Conservation (phyloP, 2,113 vertebrate species). For the Ptychochromis oligacanthus region DNA sequence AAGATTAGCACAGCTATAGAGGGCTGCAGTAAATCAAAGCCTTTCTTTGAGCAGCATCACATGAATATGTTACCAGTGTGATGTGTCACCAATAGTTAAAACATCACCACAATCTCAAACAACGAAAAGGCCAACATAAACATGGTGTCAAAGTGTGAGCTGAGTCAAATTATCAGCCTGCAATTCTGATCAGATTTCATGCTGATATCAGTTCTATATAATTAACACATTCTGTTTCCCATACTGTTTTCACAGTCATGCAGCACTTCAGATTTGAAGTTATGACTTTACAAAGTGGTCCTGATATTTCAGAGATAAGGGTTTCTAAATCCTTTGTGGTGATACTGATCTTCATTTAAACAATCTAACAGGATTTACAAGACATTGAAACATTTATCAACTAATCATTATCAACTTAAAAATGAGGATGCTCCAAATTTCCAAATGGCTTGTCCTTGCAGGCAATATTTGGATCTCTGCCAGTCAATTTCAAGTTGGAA, state of each 20-base stretch:
- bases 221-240: neutral
- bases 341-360: neutral
- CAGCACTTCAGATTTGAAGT: neutral
- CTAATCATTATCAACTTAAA: neutral
- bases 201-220: neutral
- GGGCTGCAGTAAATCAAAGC: neutral
- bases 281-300: neutral
- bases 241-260: neutral
- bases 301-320: neutral
- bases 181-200: neutral
- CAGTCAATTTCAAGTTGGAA: constrained; percentile 12
- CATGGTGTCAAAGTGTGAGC: neutral
- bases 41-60: neutral
- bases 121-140: neutral
- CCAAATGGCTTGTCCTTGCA: too few relatives aligned
- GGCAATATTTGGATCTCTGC: constrained; percentile 1
- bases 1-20: neutral
- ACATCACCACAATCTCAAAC: neutral
- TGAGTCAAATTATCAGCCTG: neutral
- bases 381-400: neutral
- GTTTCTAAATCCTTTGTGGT: neutral
- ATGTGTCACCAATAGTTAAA: neutral
- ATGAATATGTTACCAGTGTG: neutral
- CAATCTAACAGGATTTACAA: neutral
- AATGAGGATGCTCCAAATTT: too few relatives aligned